Evolutionary conservation across 2,888 invertebrate species (phyloP).

Genomic region (Andrena camellia): DNA sequence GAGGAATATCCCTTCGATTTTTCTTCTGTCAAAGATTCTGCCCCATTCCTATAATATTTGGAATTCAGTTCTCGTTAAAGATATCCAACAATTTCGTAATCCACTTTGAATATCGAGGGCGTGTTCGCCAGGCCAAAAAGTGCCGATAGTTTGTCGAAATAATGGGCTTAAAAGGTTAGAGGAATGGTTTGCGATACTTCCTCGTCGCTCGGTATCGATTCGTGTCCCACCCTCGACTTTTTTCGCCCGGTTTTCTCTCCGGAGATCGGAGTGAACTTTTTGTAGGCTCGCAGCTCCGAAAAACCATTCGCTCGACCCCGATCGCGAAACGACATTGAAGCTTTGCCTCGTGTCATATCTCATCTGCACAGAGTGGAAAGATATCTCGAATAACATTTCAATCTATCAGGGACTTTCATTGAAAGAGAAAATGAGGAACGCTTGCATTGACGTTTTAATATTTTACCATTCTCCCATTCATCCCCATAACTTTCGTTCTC

Average conservation of each 20-base stretch:
- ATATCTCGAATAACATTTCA: neutral
- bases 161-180: slow-evolving; percentile 1
- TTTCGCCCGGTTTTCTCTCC: slow-evolving; percentile 21
- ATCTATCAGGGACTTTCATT: neutral
- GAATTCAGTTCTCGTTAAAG: too few species aligned
- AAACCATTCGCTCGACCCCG: slow-evolving; percentile 40
- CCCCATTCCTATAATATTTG: too few species aligned
- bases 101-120: neutral
- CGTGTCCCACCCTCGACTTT: neutral
- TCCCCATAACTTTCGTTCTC: neutral
- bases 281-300: slow-evolving; percentile 24
- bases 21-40: too few species aligned
- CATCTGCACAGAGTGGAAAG: neutral
- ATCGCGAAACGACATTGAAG: neutral
- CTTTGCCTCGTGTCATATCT: neutral
- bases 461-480: neutral
- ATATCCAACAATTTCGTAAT: neutral
- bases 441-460: neutral
- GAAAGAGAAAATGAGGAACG: neutral
- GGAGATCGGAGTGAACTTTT: slow-evolving; percentile 47
- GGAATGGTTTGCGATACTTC: slow-evolving; percentile 29
- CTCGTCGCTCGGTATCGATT: slow-evolving; percentile 47
- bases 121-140: neutral
- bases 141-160: neutral
- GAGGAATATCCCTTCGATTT: too few species aligned